These are phyloP conservation scores for Mimumesa dahlbomi DNA, from an alignment of 2,888 invertebrate species.

Conservation along the genomic window DNA sequence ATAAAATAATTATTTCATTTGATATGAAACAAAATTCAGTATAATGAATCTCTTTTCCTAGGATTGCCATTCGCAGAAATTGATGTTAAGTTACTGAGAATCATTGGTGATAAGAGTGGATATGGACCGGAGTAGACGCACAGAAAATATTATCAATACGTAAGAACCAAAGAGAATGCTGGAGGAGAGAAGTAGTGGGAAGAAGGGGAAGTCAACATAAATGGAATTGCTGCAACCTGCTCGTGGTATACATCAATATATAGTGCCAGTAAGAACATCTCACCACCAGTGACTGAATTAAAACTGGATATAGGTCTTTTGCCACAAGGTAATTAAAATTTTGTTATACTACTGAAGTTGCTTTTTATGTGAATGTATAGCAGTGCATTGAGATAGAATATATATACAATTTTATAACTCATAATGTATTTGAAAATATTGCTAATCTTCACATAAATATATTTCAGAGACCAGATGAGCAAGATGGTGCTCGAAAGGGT, in stretches of 20 bases:
- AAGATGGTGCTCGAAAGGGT: constrained; percentile 51
- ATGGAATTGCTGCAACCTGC: constrained; percentile 68
- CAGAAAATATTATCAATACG: constrained; percentile 46
- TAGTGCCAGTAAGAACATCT: constrained; percentile 61
- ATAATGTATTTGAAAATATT: background rate
- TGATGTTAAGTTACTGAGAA: constrained; percentile 41
- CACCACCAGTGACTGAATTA: constrained; percentile 31
- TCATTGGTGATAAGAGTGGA: constrained; percentile 44
- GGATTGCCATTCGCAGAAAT: constrained; percentile 23
- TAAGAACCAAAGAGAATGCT: constrained; percentile 54
- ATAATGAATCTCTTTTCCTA: background rate
- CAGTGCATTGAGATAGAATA: too few species aligned
- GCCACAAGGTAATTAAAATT: constrained; percentile 49
- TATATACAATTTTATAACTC: too few species aligned
- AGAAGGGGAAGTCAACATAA: constrained; percentile 70
- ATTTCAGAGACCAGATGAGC: constrained; percentile 41
- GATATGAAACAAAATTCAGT: background rate
- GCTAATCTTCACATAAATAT: constrained; percentile 16
- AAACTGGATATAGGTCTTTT: constrained; percentile 41
- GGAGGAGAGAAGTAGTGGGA: constrained; percentile 41
- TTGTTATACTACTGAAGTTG: too few species aligned
- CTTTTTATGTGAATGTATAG: too few species aligned
- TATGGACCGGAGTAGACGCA: constrained; percentile 27
- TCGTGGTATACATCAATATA: constrained; percentile 58
- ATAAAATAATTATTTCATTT: too few species aligned